Conservation (phyloP, 2,797 vertebrate genomes). For the Cyprinodon diabolis region DNA sequence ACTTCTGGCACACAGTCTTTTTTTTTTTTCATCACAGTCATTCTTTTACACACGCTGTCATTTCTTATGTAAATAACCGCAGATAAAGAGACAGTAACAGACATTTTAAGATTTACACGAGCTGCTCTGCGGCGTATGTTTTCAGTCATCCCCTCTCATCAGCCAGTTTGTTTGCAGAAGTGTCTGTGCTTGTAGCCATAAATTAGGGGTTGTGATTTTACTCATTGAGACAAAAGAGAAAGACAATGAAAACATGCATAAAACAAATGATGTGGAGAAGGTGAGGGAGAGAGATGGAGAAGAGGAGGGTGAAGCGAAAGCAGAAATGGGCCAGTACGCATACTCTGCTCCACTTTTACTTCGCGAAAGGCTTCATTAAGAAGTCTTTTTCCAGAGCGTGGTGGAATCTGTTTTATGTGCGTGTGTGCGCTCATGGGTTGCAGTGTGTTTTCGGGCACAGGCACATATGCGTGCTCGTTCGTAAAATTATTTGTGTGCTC, state of each 20-base stretch:
- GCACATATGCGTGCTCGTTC: slow-evolving; percentile 39
- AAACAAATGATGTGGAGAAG: slow-evolving; percentile 79
- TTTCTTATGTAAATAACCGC: slow-evolving; percentile 79
- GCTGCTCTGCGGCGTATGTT: slow-evolving; percentile 60
- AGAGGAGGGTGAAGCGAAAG: slow-evolving; percentile 69
- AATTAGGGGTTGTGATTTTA: slow-evolving; percentile 78
- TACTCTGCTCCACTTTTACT: slow-evolving; percentile 83
- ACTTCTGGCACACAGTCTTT: slow-evolving; percentile 53
- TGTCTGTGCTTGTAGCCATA: slow-evolving; percentile 76
- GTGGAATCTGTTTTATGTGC: slow-evolving; percentile 38
- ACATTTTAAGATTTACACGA: slow-evolving; percentile 75
- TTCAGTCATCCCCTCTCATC: slow-evolving; percentile 75
- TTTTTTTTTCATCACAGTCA: slow-evolving; percentile 67
- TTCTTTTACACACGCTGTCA: slow-evolving; percentile 77
- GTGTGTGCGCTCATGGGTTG: slow-evolving; percentile 5
- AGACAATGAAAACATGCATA: slow-evolving; percentile 79
- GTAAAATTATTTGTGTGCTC: slow-evolving; percentile 63
- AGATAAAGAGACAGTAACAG: slow-evolving; percentile 76
- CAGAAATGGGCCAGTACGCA: slow-evolving; percentile 83
- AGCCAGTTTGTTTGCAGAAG: slow-evolving; percentile 73
- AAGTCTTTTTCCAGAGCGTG: slow-evolving; percentile 83
- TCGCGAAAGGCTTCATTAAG: slow-evolving; percentile 82
- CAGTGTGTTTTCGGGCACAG: slow-evolving; percentile 17
- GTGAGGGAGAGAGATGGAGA: slow-evolving; percentile 54
- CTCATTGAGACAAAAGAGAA: slow-evolving; percentile 77